phyloP scores from a whole-genome alignment of 2,113 vertebrate genomes.

The Steatornis caripensis region DNA sequence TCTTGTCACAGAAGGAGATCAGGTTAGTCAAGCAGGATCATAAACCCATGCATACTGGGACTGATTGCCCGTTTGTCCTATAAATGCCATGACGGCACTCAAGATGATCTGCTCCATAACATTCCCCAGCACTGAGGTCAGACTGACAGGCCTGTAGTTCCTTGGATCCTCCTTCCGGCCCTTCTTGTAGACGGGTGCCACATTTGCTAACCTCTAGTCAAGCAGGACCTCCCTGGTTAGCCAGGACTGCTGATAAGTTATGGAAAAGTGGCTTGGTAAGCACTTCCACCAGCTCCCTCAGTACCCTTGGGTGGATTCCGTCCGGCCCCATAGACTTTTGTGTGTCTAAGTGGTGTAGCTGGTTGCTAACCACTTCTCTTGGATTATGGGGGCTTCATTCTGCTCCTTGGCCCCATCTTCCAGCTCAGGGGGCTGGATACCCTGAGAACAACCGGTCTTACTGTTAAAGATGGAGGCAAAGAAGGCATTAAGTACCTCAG shows the following conservation, averaged over 20 bases:
- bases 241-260: background rate
- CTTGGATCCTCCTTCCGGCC: accelerated
- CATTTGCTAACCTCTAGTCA: background rate
- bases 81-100: accelerated
- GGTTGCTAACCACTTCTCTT: background rate
- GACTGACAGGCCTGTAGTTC: background rate
- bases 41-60: background rate
- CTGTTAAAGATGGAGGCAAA: too few species aligned
- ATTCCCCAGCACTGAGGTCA: background rate
- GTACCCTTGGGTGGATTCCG: background rate
- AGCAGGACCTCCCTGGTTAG: too few species aligned
- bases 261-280: background rate
- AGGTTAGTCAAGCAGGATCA: background rate
- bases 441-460: background rate
- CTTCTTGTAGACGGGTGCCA: background rate
- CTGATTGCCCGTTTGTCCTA: background rate
- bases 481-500: background rate
- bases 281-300: background rate
- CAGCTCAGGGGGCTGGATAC: background rate
- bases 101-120: background rate
- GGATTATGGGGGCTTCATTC: background rate
- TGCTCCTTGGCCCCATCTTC: background rate
- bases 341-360: background rate
- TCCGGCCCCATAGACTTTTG: background rate
- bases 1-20: background rate